Conservation (phyloP, 2,113 vertebrate species). For the Meleagris gallopavo region DNA sequence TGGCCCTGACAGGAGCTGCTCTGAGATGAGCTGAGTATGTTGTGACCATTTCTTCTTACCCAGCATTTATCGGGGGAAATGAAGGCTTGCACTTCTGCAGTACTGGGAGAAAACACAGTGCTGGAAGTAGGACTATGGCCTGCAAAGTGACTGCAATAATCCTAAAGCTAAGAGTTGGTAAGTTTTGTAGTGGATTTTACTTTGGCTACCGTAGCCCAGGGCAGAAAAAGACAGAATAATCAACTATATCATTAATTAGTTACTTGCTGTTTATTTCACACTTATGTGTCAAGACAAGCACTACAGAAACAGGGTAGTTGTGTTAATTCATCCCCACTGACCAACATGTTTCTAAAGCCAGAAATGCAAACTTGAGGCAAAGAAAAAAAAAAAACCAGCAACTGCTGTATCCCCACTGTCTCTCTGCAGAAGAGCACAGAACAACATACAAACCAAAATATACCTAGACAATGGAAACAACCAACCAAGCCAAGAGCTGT, state of each 20-base stretch:
- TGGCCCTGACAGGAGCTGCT: not conserved
- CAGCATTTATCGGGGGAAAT: not conserved
- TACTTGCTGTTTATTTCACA: not conserved
- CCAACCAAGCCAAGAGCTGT: not conserved
- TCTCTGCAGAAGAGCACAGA: not conserved
- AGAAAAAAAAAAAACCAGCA: not conserved
- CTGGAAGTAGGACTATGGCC: not conserved
- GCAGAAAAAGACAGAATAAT: not conserved
- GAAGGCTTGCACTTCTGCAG: not conserved
- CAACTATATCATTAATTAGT: not conserved
- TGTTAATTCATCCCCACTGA: not conserved
- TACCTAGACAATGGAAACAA: not conserved
- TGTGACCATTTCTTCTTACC: no score
- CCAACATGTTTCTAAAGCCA: not conserved
- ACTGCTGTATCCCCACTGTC: fast-evolving
- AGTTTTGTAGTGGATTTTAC: fast-evolving
- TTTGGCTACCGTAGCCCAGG: not conserved
- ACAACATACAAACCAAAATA: not conserved
- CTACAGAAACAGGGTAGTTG: not conserved
- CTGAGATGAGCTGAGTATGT: fast-evolving
- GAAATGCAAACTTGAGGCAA: not conserved
- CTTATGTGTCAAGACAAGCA: not conserved
- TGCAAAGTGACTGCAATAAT: fast-evolving
- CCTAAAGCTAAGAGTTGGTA: fast-evolving
- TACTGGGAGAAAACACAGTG: fast-evolving